Evolutionary conservation across 2,797 vertebrate species (phyloP).

Genomic region (Enteromius argenteus): DNA sequence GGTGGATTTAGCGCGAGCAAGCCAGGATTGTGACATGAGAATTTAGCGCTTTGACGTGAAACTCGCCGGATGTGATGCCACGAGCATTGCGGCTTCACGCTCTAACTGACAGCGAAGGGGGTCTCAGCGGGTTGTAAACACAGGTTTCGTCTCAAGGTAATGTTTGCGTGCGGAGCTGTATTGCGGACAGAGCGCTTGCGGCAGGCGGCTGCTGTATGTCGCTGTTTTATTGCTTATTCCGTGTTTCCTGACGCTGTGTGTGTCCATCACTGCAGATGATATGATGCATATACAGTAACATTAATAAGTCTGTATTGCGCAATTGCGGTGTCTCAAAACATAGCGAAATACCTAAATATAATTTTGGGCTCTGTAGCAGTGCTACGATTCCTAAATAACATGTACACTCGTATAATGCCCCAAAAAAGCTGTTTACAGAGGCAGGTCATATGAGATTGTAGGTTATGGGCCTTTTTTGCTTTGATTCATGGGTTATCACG

Average conservation of each 20-base stretch:
- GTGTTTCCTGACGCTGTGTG: conserved; percentile 1
- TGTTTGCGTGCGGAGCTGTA: not conserved
- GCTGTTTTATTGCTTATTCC: conserved; percentile 18
- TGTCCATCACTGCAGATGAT: not conserved
- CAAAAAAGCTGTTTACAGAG: not conserved
- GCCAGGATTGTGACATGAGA: conserved; percentile 29
- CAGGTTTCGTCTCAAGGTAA: conserved; percentile 49
- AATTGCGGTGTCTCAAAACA: not conserved
- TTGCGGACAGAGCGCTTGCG: not conserved
- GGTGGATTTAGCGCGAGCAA: conserved; percentile 68
- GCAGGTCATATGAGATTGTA: not conserved
- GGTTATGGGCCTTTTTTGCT: not conserved
- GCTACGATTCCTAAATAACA: not conserved
- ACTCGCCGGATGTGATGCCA: conserved; percentile 9
- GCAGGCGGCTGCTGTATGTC: conserved; percentile 32
- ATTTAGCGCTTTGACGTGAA: conserved; percentile 35
- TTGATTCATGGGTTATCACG: not conserved
- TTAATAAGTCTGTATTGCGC: not conserved
- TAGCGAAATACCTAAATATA: not conserved
- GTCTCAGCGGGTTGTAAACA: not conserved
- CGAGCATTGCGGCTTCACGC: not conserved
- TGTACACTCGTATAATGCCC: not conserved
- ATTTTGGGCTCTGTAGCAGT: not conserved
- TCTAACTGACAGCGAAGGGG: not conserved
- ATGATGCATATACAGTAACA: not conserved